Evolutionary conservation across 2,888 invertebrate species (phyloP).

Genomic region (Hyalella azteca): DNA sequence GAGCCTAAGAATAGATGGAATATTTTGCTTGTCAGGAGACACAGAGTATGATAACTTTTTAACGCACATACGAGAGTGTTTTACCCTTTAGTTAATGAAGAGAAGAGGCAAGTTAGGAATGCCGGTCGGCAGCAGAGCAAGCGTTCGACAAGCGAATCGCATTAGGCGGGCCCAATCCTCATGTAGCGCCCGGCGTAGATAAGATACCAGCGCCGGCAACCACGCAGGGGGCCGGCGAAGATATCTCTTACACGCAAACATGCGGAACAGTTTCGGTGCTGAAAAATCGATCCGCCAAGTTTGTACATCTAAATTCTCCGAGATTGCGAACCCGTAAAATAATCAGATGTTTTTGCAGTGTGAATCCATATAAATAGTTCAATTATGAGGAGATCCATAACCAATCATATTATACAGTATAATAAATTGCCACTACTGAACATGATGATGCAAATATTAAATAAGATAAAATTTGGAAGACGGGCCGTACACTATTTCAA

Average conservation of each 20-base stretch:
- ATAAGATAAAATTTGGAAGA: no score
- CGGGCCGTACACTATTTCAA: no score
- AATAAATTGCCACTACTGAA: no score
- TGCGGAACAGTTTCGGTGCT: neutral
- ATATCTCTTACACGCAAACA: neutral
- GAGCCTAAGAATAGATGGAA: constrained; percentile 1
- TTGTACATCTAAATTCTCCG: no score
- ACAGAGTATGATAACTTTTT: constrained; percentile 21
- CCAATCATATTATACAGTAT: no score
- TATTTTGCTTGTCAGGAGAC: constrained; percentile 6
- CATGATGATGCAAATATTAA: no score
- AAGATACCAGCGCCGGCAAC: neutral
- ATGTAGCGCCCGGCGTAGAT: neutral
- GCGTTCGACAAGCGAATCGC: constrained; percentile 25
- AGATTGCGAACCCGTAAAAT: no score
- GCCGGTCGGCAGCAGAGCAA: neutral
- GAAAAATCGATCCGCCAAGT: no score
- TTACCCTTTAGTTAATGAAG: constrained; percentile 24
- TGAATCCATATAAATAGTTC: no score
- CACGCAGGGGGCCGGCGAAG: neutral
- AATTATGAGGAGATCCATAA: no score
- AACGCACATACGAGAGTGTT: neutral
- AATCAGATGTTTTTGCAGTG: no score
- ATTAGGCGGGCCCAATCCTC: neutral
- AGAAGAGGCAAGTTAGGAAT: constrained; percentile 20